phyloP scores from a whole-genome alignment of 2,113 vertebrate species.

The Polypterus senegalus region DNA sequence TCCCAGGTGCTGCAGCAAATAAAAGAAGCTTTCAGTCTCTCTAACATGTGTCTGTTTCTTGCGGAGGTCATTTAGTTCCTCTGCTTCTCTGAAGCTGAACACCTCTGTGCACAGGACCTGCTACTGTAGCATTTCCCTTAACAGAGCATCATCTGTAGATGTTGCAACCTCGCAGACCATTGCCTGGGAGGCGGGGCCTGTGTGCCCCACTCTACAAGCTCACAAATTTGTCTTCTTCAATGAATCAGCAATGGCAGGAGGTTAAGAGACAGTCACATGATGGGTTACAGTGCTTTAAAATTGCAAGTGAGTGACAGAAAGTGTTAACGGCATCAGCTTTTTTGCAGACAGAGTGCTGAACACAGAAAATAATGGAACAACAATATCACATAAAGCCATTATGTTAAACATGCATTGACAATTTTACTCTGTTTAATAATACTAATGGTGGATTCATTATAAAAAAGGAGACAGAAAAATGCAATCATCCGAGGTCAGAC shows the following conservation, averaged over 20 bases:
- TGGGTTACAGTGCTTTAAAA: constrained; percentile 23
- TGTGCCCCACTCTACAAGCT: constrained; percentile 29
- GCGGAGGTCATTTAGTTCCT: constrained; percentile 41
- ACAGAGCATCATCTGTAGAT: constrained; percentile 57
- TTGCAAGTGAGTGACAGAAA: constrained; percentile 9
- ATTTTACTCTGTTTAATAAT: no score
- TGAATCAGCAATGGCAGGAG: constrained; percentile 55
- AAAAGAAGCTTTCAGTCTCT: constrained; percentile 11
- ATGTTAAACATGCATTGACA: no score
- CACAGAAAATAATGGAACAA: background rate
- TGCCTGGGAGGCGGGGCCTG: constrained; percentile 64
- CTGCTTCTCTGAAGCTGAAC: constrained; percentile 24
- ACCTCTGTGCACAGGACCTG: constrained; percentile 28
- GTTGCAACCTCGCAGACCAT: constrained; percentile 57
- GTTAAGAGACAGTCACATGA: constrained; percentile 27
- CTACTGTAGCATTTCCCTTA: constrained; percentile 31
- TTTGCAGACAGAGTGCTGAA: background rate
- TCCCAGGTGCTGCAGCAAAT: constrained; percentile 19
- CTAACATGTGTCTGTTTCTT: constrained; percentile 20
- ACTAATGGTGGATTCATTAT: no score
- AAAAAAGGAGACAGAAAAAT: background rate
- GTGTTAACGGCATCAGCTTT: constrained; percentile 14
- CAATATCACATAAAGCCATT: no score
- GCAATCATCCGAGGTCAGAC: constrained; percentile 23
- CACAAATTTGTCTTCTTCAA: constrained; percentile 40